Conservation (phyloP, 1,140 invertebrate genomes). For the Achatina immaculata region DNA sequence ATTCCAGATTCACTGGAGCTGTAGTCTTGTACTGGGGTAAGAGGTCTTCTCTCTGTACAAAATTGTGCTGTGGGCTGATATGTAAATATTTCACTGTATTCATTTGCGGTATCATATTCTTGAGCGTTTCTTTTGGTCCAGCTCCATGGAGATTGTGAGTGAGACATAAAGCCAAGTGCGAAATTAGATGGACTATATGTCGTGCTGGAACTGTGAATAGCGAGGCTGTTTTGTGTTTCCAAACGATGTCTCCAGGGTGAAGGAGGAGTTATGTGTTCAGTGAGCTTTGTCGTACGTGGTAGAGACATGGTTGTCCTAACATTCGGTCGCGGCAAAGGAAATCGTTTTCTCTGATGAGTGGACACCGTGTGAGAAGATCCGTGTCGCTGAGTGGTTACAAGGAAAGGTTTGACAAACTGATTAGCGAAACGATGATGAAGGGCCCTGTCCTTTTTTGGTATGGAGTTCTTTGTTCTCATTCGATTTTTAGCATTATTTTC, state of each 20-base stretch:
- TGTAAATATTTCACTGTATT: not conserved
- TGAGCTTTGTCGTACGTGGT: not conserved
- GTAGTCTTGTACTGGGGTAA: constrained; percentile 36
- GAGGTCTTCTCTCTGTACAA: not conserved
- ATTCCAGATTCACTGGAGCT: constrained; percentile 48
- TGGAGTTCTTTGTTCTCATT: not conserved
- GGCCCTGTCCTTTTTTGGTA: not conserved
- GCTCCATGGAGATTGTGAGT: not conserved
- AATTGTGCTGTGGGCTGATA: not conserved
- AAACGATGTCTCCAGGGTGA: not conserved
- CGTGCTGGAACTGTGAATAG: not conserved
- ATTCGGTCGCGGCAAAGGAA: not conserved
- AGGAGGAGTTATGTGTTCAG: not conserved
- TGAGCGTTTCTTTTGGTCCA: not conserved
- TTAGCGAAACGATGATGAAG: constrained; percentile 21
- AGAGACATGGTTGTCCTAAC: not conserved
- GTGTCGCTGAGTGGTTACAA: constrained; percentile 23
- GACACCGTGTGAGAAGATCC: constrained; percentile 22
- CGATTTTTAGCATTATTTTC: not conserved
- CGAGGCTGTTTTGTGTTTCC: not conserved
- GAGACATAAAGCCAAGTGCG: not conserved
- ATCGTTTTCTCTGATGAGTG: not conserved
- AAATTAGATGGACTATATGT: not conserved
- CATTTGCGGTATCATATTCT: not conserved
- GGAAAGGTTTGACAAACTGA: constrained; percentile 23